These are phyloP conservation scores for Folsomia candida DNA, from an alignment of 2,888 invertebrate genomes.

Conservation along the genomic window DNA sequence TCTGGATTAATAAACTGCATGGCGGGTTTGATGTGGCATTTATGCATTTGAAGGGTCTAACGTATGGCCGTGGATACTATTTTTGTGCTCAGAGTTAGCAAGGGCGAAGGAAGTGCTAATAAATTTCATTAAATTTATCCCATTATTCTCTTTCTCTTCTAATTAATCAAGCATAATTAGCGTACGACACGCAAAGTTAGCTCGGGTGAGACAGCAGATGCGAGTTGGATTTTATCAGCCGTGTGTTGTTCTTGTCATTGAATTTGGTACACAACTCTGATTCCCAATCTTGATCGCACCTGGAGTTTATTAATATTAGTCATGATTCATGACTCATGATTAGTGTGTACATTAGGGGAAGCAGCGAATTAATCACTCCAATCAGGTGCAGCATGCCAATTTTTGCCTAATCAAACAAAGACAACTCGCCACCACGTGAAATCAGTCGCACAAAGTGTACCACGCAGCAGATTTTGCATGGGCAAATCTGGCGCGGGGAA, in stretches of 20 bases:
- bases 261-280: not conserved
- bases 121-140: slow-evolving; percentile 15
- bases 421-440: no score
- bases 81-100: not conserved
- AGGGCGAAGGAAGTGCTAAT: slow-evolving; percentile 5
- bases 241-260: not conserved
- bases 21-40: no score
- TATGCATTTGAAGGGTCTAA: no score
- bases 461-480: no score
- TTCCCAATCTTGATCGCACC: not conserved
- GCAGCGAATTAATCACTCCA: no score
- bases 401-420: no score
- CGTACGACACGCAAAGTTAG: not conserved
- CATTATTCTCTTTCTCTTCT: slow-evolving; percentile 10
- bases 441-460: no score
- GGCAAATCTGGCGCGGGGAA: no score
- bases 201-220: not conserved
- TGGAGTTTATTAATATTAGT: not conserved
- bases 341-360: no score
- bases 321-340: no score
- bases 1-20: no score
- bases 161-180: slow-evolving; percentile 16
- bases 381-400: no score
- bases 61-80: not conserved
- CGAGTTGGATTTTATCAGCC: not conserved